phyloP scores from a whole-genome alignment of 2,113 vertebrate species.

The Pandion haliaetus region DNA sequence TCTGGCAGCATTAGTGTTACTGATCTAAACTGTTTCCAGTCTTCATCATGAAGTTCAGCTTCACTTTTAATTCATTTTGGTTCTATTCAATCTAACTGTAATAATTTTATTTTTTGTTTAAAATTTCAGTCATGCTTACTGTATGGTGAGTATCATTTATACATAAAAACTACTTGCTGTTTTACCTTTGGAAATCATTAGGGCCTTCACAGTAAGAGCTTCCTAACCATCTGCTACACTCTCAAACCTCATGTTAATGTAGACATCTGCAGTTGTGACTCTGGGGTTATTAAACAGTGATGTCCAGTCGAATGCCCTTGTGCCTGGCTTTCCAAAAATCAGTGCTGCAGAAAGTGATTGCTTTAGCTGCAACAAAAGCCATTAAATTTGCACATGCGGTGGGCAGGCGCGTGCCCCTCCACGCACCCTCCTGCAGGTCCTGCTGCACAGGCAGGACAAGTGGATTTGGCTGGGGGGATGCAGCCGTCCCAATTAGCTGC shows the following conservation, averaged over 20 bases:
- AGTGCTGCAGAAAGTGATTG: neutral
- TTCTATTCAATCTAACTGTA: slow-evolving; percentile 50
- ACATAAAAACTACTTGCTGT: slow-evolving; percentile 74
- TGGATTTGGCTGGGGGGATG: neutral
- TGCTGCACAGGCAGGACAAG: neutral
- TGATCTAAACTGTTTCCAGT: neutral
- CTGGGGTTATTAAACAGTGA: slow-evolving; percentile 44
- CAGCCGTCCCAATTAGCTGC: neutral
- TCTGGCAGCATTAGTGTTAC: slow-evolving; percentile 17
- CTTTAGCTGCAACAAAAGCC: neutral
- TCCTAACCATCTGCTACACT: slow-evolving; percentile 74
- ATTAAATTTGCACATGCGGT: neutral
- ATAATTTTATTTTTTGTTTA: slow-evolving; percentile 64
- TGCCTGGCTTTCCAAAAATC: slow-evolving; percentile 29
- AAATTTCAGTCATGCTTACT: slow-evolving; percentile 65
- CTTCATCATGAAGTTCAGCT: slow-evolving; percentile 23
- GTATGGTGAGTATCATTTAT: slow-evolving; percentile 74
- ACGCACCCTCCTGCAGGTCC: neutral
- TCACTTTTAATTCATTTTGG: slow-evolving; percentile 52
- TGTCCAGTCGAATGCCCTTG: slow-evolving; percentile 73
- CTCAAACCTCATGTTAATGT: slow-evolving; percentile 54
- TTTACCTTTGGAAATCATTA: slow-evolving; percentile 74
- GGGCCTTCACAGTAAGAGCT: slow-evolving; percentile 70
- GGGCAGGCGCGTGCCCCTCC: neutral
- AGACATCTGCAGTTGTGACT: slow-evolving; percentile 74